Base-by-base conservation (phyloP, 2,888 invertebrate genomes). In the Stenchaetothrips biformis region DNA sequence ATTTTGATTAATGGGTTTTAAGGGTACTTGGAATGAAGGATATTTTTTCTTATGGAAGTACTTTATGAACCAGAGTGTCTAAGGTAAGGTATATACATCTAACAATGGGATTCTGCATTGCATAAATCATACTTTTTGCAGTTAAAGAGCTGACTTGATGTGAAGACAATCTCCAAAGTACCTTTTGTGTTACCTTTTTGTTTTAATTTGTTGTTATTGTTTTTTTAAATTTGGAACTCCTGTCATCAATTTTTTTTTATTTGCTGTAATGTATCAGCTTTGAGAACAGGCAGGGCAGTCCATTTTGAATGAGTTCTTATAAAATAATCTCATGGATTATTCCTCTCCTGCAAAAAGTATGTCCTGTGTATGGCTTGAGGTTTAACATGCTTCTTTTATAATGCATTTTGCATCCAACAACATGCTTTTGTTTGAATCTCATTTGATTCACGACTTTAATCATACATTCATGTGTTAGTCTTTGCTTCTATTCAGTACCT, bases 331-430 rank as follows among this genome's bases (percentile, higher is more conserved):
- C 59, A 59, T 13, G 37, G 37, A 59, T 74, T 25, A 74, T 74
- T 74, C 67, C 25, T 74, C 25, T 25, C 59, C 59, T 59, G 59
- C 67, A 74, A 74, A 74, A 74, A 74, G 67, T 74, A 74, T 74
- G 67, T 74, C 21, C 11, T 74, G 21, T 74, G 67, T 74, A 74
- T 7, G 4, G 8, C 67, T 25, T 74, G 21, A 74, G 11, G 25
- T 3, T 53, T 25, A 74, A 74, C 67, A 74, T 13, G 13, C 18
- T 53, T 37, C 37, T 37, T 37, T 37, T 37, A 37, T 4, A 37
- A 37, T 37, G 37, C 37, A 37, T 37, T 37, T 37, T 37, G 37
- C 37, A 37, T 13, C 59, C 59, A 9, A 37, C 37, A 37, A 4
- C 37, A 59, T 13, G 59, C 59, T 59, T 59, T 59, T 13, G 18